Evolutionary conservation across 2,888 invertebrate genomes (phyloP).

Genomic region (Stramonita haemastoma): DNA sequence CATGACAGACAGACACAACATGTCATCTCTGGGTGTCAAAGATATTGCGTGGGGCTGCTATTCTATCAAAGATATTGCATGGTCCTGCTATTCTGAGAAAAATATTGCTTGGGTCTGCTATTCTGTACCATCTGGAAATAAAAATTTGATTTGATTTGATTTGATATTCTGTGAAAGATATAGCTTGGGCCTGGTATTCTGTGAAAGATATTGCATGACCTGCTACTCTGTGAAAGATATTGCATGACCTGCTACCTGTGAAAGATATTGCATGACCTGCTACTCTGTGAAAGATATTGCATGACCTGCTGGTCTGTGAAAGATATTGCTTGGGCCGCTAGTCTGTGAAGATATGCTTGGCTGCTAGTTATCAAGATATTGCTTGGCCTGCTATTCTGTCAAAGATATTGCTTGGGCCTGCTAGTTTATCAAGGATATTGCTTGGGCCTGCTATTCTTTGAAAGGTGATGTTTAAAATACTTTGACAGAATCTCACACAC

Average conservation of each 20-base stretch:
- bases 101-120: background rate
- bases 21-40: too few relatives aligned
- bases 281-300: background rate
- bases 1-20: too few relatives aligned
- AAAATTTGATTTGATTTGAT: too few relatives aligned
- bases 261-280: background rate
- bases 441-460: background rate
- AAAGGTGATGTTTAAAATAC: too few relatives aligned
- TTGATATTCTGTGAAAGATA: too few relatives aligned
- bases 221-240: background rate
- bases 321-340: background rate
- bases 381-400: background rate
- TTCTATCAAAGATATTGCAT: constrained; percentile 1
- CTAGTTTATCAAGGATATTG: too few relatives aligned
- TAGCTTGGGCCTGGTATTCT: background rate
- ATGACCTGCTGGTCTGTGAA: background rate
- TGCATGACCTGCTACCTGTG: background rate
- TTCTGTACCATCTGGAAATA: background rate
- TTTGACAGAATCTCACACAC: background rate
- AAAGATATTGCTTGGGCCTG: background rate
- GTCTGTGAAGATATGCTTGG: background rate
- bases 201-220: background rate
- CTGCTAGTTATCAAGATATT: background rate
- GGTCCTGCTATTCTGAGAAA: background rate
- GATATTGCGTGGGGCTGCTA: too few relatives aligned